phyloP scores from a whole-genome alignment of 2,113 vertebrate genomes.

The Oxyura jamaicensis region DNA sequence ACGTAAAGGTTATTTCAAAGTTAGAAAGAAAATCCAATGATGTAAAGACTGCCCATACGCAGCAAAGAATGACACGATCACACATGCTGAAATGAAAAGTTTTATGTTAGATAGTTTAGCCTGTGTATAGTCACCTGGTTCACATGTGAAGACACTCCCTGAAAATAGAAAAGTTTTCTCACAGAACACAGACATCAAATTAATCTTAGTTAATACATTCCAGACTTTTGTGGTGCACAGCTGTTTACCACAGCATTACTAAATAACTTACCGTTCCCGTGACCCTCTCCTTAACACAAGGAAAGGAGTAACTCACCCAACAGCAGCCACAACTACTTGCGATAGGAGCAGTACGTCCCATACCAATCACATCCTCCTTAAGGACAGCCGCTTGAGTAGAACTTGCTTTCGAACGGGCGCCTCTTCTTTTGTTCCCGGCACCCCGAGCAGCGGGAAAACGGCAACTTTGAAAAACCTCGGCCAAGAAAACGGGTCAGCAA shows the following conservation, averaged over 20 bases:
- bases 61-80: fast-evolving
- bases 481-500: background rate
- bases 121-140: background rate
- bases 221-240: fast-evolving
- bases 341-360: background rate
- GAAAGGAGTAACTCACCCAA: background rate
- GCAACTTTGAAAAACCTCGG: background rate
- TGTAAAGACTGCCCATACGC: background rate
- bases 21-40: background rate
- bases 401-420: background rate
- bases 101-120: background rate
- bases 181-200: fast-evolving
- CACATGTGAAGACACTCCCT: background rate
- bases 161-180: background rate
- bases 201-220: background rate
- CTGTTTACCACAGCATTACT: background rate
- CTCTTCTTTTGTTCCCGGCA: background rate
- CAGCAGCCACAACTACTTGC: background rate
- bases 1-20: fast-evolving
- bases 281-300: background rate
- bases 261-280: background rate
- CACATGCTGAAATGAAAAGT: fast-evolving
- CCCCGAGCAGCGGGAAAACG: background rate
- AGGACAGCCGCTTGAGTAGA: background rate
- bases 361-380: background rate